Percentiles rank a stretch among this genome's conserved stretches.
Evolutionary conservation across 2,888 invertebrate species (phyloP).

Genomic region (Tetragnatha montana): DNA sequence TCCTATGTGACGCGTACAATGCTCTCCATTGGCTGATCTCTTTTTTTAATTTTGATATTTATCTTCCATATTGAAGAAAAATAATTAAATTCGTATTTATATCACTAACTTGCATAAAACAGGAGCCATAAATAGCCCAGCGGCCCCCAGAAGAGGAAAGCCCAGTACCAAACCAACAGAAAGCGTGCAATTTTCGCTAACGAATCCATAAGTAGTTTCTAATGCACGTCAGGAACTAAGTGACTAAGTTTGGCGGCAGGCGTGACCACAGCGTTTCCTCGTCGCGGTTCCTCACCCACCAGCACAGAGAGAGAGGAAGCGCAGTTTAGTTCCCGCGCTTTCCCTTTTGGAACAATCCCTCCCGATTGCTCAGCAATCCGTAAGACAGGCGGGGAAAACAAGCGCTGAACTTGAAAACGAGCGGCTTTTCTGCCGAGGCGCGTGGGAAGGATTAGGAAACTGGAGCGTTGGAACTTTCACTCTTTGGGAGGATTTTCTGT

Average conservation of each 20-base stretch:
- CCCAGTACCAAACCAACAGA: background rate
- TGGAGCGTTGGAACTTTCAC: background rate
- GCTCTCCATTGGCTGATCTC: no score
- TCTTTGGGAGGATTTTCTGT: background rate
- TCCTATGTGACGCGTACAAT: no score
- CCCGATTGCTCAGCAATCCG: background rate
- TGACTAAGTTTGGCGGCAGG: background rate
- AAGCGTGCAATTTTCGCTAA: background rate
- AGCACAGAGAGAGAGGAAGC: background rate
- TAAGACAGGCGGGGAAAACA: background rate
- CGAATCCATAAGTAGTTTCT: background rate
- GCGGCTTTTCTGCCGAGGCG: background rate
- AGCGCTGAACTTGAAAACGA: background rate
- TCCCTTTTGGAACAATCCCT: constrained; percentile 1
- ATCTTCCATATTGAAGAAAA: no score
- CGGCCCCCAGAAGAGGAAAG: background rate
- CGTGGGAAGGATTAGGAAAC: background rate
- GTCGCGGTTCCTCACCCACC: background rate
- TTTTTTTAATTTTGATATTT: no score
- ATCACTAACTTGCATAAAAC: no score
- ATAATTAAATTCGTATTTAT: no score
- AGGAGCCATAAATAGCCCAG: no score
- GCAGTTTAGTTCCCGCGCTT: background rate
- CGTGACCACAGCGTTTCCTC: background rate
- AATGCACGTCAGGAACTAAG: background rate